Evolutionary conservation across 2,797 vertebrate species (phyloP).

Genomic region (Myotis myotis): DNA sequence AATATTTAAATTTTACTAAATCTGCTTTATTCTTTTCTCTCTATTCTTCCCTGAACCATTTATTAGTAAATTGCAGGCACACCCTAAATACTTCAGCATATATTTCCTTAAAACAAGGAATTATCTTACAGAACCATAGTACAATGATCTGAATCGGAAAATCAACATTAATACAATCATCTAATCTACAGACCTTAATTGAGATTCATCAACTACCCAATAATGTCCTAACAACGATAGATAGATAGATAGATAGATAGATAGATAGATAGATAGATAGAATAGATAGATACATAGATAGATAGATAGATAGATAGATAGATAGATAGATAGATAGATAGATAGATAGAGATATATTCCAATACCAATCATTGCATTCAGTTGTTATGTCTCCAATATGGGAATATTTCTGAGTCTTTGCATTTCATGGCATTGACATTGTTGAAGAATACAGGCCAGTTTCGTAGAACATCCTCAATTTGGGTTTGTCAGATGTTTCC

Average conservation of each 20-base stretch:
- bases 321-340: too few species aligned
- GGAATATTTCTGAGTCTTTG: neutral
- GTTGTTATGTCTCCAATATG: neutral
- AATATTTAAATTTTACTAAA: slow-evolving; percentile 39
- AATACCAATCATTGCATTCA: slow-evolving; percentile 2
- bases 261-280: too few species aligned
- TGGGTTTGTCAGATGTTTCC: neutral
- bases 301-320: neutral
- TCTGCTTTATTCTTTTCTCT: slow-evolving; percentile 19
- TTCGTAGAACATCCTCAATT: neutral
- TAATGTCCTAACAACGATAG: neutral
- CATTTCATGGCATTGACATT: neutral
- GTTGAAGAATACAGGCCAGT: slow-evolving; percentile 8
- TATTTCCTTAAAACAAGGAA: slow-evolving; percentile 57
- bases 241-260: too few species aligned
- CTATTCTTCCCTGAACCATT: neutral
- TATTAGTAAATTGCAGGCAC: slow-evolving; percentile 46
- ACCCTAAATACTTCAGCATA: slow-evolving; percentile 50
- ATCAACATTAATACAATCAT: slow-evolving; percentile 55
- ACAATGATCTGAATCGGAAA: slow-evolving; percentile 57
- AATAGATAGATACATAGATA: too few species aligned
- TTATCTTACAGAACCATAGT: slow-evolving; percentile 38
- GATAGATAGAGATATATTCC: neutral
- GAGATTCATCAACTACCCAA: slow-evolving; percentile 46
- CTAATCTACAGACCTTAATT: slow-evolving; percentile 36